phyloP scores from a whole-genome alignment of 2,888 invertebrate species.

The Drosophila subsilvestris region DNA sequence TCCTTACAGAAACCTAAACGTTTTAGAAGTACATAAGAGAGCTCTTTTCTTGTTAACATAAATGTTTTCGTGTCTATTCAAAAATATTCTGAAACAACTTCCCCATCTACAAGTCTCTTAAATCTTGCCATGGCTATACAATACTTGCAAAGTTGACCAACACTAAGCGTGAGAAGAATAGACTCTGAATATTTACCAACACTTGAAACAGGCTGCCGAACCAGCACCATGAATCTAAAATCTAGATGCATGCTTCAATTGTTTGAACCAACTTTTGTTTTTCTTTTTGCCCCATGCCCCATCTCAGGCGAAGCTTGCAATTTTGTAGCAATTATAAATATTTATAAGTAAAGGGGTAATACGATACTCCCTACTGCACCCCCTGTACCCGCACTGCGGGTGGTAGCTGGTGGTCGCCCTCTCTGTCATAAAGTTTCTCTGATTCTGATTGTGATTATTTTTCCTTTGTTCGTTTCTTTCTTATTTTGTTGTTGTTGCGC shows the following conservation, averaged over 20 bases:
- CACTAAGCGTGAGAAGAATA: neutral
- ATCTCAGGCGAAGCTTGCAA: constrained; percentile 44
- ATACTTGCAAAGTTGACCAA: too few relatives aligned
- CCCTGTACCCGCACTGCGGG: neutral
- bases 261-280: neutral
- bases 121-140: too few relatives aligned
- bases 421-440: constrained; percentile 8
- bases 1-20: too few relatives aligned
- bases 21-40: too few relatives aligned
- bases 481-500: constrained; percentile 42
- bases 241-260: neutral
- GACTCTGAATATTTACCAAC: neutral
- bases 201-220: neutral
- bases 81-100: too few relatives aligned
- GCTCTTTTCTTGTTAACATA: too few relatives aligned
- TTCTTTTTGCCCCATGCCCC: constrained; percentile 21
- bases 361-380: neutral
- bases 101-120: too few relatives aligned
- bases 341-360: constrained; percentile 54
- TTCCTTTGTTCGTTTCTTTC: constrained; percentile 3
- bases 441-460: constrained; percentile 6
- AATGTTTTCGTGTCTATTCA: too few relatives aligned
- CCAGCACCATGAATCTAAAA: too few relatives aligned
- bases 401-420: neutral
- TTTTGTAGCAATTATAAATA: constrained; percentile 74